Base-by-base conservation (phyloP, 2,113 vertebrate species). In the Alexandromys fortis region DNA sequence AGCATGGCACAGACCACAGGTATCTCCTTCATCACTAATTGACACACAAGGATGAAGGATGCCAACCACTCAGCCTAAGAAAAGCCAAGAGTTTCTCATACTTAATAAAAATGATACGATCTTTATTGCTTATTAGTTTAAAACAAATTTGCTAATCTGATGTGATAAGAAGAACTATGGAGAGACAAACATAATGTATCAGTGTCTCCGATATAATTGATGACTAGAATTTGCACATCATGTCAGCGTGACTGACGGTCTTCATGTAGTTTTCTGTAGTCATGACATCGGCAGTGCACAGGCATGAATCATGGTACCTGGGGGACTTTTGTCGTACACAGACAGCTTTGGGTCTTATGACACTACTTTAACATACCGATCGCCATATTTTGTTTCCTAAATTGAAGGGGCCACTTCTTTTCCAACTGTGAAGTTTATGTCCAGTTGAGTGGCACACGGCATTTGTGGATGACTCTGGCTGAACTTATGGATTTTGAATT, bases 71-170 rank as follows among this genome's bases (percentile, higher is more conserved):
- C 96, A 95, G 68, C 94, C 93, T 30, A 91, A 96, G 0, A 33
- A 86, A 92, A 97, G 96, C 81, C 94, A 97, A 26, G 90, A 45
- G 97, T 96, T 98, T 96, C 85, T 97, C 90, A 97, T 96, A 96
- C 95, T 98, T 98, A 96, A 93, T 90, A 93, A 97, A 98, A 97
- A 95, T 96, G 97, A 97, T 97, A 98, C 97, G 95, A 98, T 97
- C 98, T 98, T 98, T 98, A 98, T 96, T 95, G 93, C 91, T 95
- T 85, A 96, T 98, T 97, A 96, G 83, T 96, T 98, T 97, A 98
- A 98, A 97, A 78, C 75, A 94, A 94, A 98, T 97, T 98, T 98
- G 94, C 92, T 98, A 98, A 98, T 98, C 96, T 97, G 97, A 97
- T 97, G 81, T 90, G 89, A 95, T 97, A 97, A 92, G 98, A 97